Base-by-base conservation (phyloP, 1,140 invertebrate species). In the Epicauta chinensis region DNA sequence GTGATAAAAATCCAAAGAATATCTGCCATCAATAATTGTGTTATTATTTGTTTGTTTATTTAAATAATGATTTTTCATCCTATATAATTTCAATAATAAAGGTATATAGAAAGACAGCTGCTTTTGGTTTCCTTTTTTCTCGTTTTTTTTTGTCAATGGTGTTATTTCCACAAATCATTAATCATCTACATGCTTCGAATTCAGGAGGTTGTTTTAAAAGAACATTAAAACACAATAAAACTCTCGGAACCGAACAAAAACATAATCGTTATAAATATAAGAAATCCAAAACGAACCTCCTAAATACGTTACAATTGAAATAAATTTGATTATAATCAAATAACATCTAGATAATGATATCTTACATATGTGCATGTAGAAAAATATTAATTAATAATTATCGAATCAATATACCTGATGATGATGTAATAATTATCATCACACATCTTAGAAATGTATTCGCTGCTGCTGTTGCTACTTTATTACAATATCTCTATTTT, bases 331-430 rank as follows among this genome's bases (percentile, higher is more conserved):
- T 42, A 37, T 48, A 17, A 14, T 55, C 40, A 23, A 23, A 23
- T 23, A 47, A 51, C 52, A 58, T 56, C 29, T 45, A 55, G 35
- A 43, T 23, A 23, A 39, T 52, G 50, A 51, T 57, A 48, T 61
- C 39, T 60, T 69, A 69, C 64, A 66, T 65, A 63, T 66, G 68
- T 67, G 68, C 65, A 66, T 67, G 66, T 70, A 68, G 66, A 70
- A 68, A 69, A 70, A 68, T 68, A 68, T 65, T 52, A 62, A 62
- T 64, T 53, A 55, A 60, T 56, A 59, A 31, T 47, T 14, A 30
- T 23, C 23, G 23, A 23, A 53, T 32, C 35, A 46, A 47, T 37
- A 47, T 37, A 47, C 45, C 23, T 23, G 23, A 23, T 23, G 23
- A 23, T 23, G 23, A 23, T 23, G 23, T n/a, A n/a, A 23, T 23